Base-by-base conservation (phyloP, 2,888 invertebrate species). In the Hydrotaea diabolus region DNA sequence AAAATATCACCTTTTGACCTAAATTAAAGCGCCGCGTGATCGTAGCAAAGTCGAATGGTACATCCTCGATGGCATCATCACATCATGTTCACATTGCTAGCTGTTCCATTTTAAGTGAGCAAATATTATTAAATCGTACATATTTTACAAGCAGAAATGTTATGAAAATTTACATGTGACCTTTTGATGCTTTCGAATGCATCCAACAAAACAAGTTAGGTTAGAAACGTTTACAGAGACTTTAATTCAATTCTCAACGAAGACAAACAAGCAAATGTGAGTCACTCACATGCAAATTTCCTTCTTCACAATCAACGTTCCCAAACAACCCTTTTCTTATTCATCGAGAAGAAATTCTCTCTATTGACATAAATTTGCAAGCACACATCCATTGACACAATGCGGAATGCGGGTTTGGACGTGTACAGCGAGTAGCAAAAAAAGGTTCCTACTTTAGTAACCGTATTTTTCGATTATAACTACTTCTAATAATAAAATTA, bases 331-430 rank as follows among this genome's bases (percentile, higher is more conserved):
- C 53, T 19, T n/a, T 36, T 79, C 31, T 69, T 53, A 31, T 59
- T 59, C 39, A 15, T 3, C 69, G 13, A 43, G 23, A 80, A 66
- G 39, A 77, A 80, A 83, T 77, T 73, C 73, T 73, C 77, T 77
- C 83, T 71, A 46, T 74, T 83, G 83, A 71, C 77, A 83, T 71
- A 74, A 80, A 83, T 80, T 77, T 80, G 31, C 31, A 69, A 21
- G 31, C 55, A 64, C 66, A 17, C 66, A n/a, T n/a, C 21, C 19
- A 13, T 31, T n/a, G 7, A 15, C 31, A 5, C 23, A n/a, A n/a
- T n/a, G n/a, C n/a, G n/a, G 43, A 49, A 71, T 9, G 7, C 55
- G 4, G 59, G 26, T 26, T 4, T 5, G n/a, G 21, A 43, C 19
- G n/a, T 21, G n/a, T 46, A 46, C 69, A 46, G 46, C n/a, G 46